Percentiles rank a stretch among this genome's conserved stretches.
Evolutionary conservation across 1,140 invertebrate genomes (phyloP).

Genomic region (Platyscapa corneri): DNA sequence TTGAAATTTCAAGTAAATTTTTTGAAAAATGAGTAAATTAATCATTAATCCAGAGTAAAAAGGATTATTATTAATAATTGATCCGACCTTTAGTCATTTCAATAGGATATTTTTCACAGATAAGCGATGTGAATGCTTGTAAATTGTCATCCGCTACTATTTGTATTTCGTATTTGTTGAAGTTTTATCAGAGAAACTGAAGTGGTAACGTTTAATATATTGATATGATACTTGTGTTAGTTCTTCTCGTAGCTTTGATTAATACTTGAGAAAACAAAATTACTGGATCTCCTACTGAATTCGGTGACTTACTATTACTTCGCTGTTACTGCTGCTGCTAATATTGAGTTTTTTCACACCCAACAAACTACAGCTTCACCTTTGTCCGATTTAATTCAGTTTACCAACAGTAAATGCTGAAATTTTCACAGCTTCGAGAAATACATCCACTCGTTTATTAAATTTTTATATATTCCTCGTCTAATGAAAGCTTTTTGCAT

Average conservation of each 20-base stretch:
- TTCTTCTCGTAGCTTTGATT: slow-evolving; percentile 22
- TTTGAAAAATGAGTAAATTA: too few relatives aligned
- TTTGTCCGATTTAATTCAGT: not conserved
- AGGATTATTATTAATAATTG: too few relatives aligned
- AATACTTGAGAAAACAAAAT: slow-evolving; percentile 45
- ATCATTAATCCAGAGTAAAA: too few relatives aligned
- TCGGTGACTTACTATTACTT: too few relatives aligned
- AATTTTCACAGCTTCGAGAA: not conserved
- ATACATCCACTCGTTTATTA: too few relatives aligned
- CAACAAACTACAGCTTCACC: not conserved
- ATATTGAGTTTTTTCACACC: slow-evolving; percentile 38
- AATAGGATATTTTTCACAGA: too few relatives aligned
- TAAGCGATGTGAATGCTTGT: too few relatives aligned
- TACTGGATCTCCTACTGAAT: not conserved
- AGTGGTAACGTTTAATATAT: not conserved
- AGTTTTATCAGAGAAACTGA: not conserved
- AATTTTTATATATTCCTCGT: too few relatives aligned
- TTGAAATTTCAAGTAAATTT: too few relatives aligned
- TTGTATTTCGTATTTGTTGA: slow-evolving; percentile 15
- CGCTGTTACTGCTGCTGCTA: too few relatives aligned
- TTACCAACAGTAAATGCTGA: not conserved
- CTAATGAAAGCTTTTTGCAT: too few relatives aligned
- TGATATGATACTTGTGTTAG: slow-evolving; percentile 38
- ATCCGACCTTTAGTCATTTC: too few relatives aligned
- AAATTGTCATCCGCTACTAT: not conserved